These are phyloP conservation scores for Macrochelys suwanniensis DNA, from an alignment of 2,797 vertebrate genomes.

Conservation along the genomic window DNA sequence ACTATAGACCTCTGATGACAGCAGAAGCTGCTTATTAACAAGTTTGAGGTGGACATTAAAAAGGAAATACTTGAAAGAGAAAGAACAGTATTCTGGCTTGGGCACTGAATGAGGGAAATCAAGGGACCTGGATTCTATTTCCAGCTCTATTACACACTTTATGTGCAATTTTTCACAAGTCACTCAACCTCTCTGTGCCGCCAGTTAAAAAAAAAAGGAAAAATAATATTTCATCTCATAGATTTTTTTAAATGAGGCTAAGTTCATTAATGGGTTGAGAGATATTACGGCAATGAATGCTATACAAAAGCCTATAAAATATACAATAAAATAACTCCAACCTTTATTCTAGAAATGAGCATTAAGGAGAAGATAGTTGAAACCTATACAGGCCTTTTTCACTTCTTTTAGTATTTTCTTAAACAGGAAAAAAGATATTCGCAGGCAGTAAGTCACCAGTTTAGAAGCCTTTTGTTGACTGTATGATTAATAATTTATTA, in stretches of 20 bases:
- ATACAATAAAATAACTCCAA: neutral
- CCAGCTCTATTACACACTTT: neutral
- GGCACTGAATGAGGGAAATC: neutral
- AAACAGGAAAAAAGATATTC: neutral
- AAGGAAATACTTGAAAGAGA: neutral
- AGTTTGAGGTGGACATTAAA: neutral
- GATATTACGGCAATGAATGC: neutral
- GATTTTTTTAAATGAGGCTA: neutral
- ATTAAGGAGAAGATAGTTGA: neutral
- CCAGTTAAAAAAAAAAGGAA: neutral
- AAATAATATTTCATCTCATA: neutral
- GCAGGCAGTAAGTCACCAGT: neutral
- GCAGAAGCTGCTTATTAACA: neutral
- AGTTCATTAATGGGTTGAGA: slow-evolving; percentile 4
- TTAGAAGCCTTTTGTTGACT: neutral
- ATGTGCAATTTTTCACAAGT: neutral
- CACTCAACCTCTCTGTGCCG: neutral
- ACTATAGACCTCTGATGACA: neutral
- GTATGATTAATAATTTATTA: neutral
- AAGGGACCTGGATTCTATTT: neutral
- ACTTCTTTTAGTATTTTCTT: neutral
- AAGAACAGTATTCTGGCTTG: neutral
- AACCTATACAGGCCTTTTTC: neutral
- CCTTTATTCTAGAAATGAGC: neutral
- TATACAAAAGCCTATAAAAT: slow-evolving; percentile 6